Evolutionary conservation across 2,888 invertebrate genomes (phyloP).

Genomic region (Mactromeris polynyma): DNA sequence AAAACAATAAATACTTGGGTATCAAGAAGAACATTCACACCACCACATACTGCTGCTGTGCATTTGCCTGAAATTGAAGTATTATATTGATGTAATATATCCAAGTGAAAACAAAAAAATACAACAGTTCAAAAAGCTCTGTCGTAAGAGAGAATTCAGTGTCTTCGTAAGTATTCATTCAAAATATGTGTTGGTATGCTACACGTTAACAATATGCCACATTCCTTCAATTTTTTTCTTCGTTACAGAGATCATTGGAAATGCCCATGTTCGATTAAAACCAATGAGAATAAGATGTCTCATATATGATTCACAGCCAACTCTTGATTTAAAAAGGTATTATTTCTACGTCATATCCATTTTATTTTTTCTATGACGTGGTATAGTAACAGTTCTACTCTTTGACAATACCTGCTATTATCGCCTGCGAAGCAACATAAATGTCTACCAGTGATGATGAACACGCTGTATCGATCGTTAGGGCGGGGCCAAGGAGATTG

Average conservation of each 20-base stretch:
- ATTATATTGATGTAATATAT: not conserved
- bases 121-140: not conserved
- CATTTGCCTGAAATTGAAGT: too few species aligned
- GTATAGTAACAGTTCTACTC: not conserved
- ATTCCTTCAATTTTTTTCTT: not conserved
- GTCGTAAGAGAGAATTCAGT: not conserved
- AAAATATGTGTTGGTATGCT: not conserved
- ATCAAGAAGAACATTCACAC: not conserved
- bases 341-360: not conserved
- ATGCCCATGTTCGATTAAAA: not conserved
- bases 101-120: not conserved
- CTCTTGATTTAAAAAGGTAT: too few species aligned
- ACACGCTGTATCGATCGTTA: too few species aligned
- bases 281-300: not conserved
- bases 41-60: too few species aligned
- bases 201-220: too few species aligned
- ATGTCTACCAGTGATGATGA: too few species aligned
- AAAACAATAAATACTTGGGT: conserved; percentile 53
- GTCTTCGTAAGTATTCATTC: not conserved
- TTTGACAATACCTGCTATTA: too few species aligned
- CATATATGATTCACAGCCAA: not conserved
- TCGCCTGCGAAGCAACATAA: too few species aligned
- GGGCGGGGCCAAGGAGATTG: too few species aligned
- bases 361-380: not conserved
- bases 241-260: not conserved